These are phyloP conservation scores for Maylandia zebra DNA, from an alignment of 2,113 vertebrate genomes.

Conservation along the genomic window DNA sequence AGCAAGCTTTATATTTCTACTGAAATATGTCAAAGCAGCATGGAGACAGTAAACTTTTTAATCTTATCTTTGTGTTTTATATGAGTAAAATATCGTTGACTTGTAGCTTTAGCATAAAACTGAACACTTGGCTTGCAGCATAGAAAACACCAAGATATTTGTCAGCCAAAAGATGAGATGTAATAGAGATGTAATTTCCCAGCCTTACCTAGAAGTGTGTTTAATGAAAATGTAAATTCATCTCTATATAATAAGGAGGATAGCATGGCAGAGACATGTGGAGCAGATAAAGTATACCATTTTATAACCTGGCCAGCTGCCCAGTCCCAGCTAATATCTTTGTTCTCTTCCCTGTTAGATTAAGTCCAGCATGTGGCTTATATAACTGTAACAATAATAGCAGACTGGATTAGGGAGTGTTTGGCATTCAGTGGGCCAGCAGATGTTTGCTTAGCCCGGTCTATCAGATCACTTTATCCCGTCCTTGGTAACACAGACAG, in stretches of 20 bases:
- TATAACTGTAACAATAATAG: constrained; percentile 46
- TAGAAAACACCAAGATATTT: background rate
- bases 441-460: constrained; percentile 55
- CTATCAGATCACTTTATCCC: constrained; percentile 9
- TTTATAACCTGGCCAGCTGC: background rate
- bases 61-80: background rate
- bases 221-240: background rate
- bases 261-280: background rate
- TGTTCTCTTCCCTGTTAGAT: background rate
- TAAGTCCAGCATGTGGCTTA: constrained; percentile 35
- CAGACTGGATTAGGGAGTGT: constrained; percentile 36
- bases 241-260: background rate
- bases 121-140: background rate
- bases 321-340: background rate
- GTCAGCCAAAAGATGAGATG: background rate
- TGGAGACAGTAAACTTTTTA: background rate
- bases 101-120: background rate
- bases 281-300: background rate
- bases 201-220: background rate
- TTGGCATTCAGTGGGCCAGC: constrained; percentile 24
- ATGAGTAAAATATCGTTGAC: background rate
- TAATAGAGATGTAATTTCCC: background rate
- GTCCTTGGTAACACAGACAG: constrained; percentile 34
- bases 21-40: background rate
- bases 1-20: background rate